These are phyloP conservation scores for Orycteropus afer DNA, from an alignment of 2,113 vertebrate species.

Conservation along the genomic window DNA sequence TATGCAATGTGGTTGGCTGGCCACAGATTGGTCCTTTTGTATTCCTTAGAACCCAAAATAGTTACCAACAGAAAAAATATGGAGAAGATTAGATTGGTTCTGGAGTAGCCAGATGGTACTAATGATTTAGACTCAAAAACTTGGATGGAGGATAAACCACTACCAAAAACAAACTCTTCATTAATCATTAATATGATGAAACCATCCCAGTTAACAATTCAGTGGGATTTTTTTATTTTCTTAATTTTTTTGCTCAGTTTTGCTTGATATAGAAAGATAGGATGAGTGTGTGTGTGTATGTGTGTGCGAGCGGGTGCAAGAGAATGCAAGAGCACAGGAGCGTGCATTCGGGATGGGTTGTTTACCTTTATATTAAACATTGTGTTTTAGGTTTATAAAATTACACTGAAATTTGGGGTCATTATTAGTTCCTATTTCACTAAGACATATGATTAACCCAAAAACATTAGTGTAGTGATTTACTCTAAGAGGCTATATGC, in stretches of 20 bases:
- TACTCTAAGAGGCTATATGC: background rate
- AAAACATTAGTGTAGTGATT: background rate
- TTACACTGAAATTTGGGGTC: background rate
- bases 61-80: background rate
- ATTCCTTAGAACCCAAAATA: background rate
- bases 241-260: constrained; percentile 6
- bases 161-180: background rate
- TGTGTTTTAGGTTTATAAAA: constrained; percentile 16
- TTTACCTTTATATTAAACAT: constrained; percentile 13
- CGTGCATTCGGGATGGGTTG: background rate
- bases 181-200: background rate
- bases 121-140: background rate
- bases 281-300: background rate
- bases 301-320: too few species aligned
- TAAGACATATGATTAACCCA: background rate
- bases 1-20: background rate
- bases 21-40: background rate
- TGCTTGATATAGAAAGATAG: background rate
- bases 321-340: too few species aligned
- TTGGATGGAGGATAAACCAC: background rate
- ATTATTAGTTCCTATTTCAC: background rate
- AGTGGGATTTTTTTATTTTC: background rate
- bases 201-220: background rate
- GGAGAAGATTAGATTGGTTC: background rate
- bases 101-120: background rate